Conservation (phyloP, 2,888 invertebrate genomes). For the Eudasyphora cyanicolor region DNA sequence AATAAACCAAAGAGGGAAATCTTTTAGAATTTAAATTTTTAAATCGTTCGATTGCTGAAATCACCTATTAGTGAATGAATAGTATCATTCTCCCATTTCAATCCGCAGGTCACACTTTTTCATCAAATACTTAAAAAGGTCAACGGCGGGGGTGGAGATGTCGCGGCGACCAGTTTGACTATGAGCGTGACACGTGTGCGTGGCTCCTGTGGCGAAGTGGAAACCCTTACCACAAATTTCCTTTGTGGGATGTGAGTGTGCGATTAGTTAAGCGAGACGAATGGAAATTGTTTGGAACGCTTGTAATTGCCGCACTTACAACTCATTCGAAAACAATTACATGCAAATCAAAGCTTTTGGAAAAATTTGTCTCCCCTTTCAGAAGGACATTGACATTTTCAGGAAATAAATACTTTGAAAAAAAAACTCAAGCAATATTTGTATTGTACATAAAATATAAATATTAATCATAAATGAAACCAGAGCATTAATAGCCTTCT, state of each 20-base stretch:
- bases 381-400: neutral
- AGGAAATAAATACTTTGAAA: no score
- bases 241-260: neutral
- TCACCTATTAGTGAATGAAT: neutral
- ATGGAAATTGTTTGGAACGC: neutral
- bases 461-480: no score
- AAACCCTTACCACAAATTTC: neutral
- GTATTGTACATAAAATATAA: no score
- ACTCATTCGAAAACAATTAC: constrained; percentile 9
- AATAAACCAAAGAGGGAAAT: neutral
- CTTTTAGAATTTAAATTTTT: neutral
- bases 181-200: constrained; percentile 26
- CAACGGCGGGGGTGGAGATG: no score
- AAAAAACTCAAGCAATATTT: no score
- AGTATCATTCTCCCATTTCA: neutral
- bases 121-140: neutral
- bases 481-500: no score
- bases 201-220: neutral
- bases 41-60: neutral
- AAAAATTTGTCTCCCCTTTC: neutral
- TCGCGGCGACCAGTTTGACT: neutral
- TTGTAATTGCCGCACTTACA: neutral
- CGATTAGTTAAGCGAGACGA: neutral
- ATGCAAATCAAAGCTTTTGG: constrained; percentile 7
- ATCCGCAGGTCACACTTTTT: neutral